Evolutionary conservation across 2,113 vertebrate species (phyloP), one percentile per base, ranked within the genome.

Genomic region (Dasypus novemcinctus): DNA sequence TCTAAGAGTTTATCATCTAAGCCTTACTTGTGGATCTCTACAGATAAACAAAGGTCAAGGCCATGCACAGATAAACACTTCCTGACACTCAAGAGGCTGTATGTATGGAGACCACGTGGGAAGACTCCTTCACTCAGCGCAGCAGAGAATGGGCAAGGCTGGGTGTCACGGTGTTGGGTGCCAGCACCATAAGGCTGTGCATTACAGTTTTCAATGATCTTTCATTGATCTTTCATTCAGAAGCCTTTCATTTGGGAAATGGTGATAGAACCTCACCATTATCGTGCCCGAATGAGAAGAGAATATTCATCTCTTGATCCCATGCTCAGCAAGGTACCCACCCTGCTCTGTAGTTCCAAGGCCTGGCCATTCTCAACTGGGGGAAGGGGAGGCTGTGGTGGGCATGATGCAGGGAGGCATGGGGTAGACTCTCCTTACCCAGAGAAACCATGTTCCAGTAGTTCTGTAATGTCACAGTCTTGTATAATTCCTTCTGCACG

Each of bases 401-500:
- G 31, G 41, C 31, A 27, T 14, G 13, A 38, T 29, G 49, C 41
- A 49, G 63, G 31, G 31, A 52, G 49, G n/a, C 11, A 9, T 4
- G 33, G 66, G 10, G 0, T 1, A 41, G 61, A 11, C 0, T 21
- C 43, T 7, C 8, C 97, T 97, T 86, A 98, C 97, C 97, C 33
- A 98, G 95, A 85, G 97, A 98, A 75, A 96, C 97, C 97, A 98
- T 96, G 64, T 98, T 97, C 97, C 97, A 97, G 23, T 97, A 98
- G 89, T 98, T 98, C 84, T 97, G 97, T 46, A 97, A 41, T 0
- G 97, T 97, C 57, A 98, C 97, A 0, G 97, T 97, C 83, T 96
- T 97, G 66, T 98, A 98, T 43, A 98, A 9, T 46, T 97, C 96
- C 94, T 97, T 98, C 85, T 97, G 96, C 2, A 93, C 91, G 29